Evolutionary conservation across 2,797 vertebrate genomes (phyloP).

Genomic region (Platalea minor): DNA sequence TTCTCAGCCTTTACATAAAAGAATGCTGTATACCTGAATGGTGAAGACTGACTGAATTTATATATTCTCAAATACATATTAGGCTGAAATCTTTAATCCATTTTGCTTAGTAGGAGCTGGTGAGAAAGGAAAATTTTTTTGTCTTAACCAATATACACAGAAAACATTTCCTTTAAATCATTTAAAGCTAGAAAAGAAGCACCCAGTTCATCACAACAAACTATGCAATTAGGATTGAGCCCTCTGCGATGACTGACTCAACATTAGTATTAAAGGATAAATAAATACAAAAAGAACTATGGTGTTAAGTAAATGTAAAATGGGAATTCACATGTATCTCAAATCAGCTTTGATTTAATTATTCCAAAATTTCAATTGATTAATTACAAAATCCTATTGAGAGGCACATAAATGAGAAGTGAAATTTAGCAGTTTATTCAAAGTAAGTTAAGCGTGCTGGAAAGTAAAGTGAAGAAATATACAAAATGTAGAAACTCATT

Average conservation of each 20-base stretch:
- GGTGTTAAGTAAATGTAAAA: neutral
- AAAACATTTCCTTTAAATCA: neutral
- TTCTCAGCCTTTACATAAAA: neutral
- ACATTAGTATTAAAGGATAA: neutral
- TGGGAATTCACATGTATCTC: neutral
- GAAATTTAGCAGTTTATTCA: neutral
- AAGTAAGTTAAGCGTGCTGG: neutral
- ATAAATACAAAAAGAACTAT: neutral
- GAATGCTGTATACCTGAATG: neutral
- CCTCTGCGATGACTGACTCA: neutral
- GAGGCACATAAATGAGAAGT: neutral
- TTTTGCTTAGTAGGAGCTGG: neutral
- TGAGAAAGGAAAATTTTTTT: neutral
- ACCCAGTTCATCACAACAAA: neutral
- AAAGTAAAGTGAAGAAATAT: neutral
- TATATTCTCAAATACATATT: neutral
- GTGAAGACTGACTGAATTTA: neutral
- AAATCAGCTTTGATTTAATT: neutral
- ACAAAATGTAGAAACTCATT: neutral
- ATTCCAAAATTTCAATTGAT: neutral
- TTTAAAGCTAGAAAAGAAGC: neutral
- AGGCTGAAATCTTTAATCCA: neutral
- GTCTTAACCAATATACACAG: neutral
- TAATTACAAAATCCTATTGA: neutral
- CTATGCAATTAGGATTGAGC: neutral